Evolutionary conservation across 2,113 vertebrate species (phyloP), one percentile per base, ranked within the genome.

Genomic region (Atractosteus spatula): DNA sequence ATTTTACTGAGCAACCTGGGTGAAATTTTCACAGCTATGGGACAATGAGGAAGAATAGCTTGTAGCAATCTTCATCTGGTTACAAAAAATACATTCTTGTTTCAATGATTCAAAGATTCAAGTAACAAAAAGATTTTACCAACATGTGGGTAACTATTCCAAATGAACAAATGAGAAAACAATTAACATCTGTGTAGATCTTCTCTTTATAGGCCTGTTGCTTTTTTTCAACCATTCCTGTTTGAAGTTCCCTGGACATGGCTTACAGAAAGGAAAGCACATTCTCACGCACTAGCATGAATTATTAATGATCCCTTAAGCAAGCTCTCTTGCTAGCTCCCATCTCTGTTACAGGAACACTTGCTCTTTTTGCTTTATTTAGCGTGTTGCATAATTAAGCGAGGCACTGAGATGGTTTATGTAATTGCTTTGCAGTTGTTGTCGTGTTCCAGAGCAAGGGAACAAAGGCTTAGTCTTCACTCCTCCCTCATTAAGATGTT

Each of bases 231-330:
- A 59, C 56, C n/a, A 59, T n/a, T 59, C 56, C 56, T 59, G 43
- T 65, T 73, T 41, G 55, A 8, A 51, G 57, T 67, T 54, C 41
- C 64, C 17, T 73, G 65, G 63, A 43, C 65, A 29, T 41, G 41
- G 13, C 55, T 67, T 29, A 29, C 75, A 43, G 66, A 62, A 41
- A 74, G 56, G 73, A 41, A 44, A 10, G 62, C 55, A 74, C 42
- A 71, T 74, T 71, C 74, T 70, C 76, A 80, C 66, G 66, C 75
- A 77, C 68, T 70, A 77, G 70, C 77, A 76, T 80, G 68, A 81
- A 81, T 86, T 62, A 81, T 80, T 77, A 73, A 83, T 80, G 76
- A 64, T 57, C 74, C 77, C 73, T 75, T 71, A 73, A 79, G 78
- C 68, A 57, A 41, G 68, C 3, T 17, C 10, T 51, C 47, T 51